These are phyloP conservation scores for Castor canadensis DNA, from an alignment of 2,113 vertebrate species.

Conservation along the genomic window DNA sequence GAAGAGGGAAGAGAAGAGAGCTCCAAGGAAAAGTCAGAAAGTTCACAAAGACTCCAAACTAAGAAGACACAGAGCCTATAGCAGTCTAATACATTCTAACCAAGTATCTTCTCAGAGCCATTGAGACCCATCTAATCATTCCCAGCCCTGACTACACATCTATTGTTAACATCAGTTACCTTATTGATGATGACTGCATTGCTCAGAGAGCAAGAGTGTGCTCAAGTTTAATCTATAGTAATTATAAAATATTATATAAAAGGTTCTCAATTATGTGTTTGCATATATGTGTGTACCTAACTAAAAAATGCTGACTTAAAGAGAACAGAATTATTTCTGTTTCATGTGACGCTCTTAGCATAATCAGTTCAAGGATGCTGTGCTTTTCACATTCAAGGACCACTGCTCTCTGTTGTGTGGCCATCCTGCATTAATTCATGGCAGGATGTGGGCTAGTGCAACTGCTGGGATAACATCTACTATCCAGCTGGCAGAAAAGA, in stretches of 20 bases:
- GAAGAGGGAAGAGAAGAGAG: not conserved
- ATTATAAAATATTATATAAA: not conserved
- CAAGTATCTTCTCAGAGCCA: not conserved
- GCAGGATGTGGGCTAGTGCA: rapidly evolving
- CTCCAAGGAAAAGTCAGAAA: not conserved
- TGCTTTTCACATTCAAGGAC: not conserved
- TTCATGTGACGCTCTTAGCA: not conserved
- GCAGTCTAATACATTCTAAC: not conserved
- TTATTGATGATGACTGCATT: not conserved
- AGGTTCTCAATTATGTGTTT: not conserved
- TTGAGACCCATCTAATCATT: not conserved
- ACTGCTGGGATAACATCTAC: not conserved
- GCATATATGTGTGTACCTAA: not conserved
- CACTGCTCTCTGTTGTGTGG: not conserved
- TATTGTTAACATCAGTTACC: slow-evolving; percentile 16
- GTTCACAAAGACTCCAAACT: not conserved
- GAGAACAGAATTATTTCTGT: not conserved
- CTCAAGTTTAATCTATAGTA: not conserved
- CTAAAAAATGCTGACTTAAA: not conserved
- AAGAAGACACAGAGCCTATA: not conserved
- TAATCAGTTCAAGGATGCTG: not conserved
- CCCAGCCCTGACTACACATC: not conserved
- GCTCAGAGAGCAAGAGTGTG: not conserved
- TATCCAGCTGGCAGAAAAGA: not conserved
- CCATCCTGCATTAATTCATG: no score